Base-by-base conservation (phyloP, 2,113 vertebrate genomes). In the Peromyscus maniculatus region DNA sequence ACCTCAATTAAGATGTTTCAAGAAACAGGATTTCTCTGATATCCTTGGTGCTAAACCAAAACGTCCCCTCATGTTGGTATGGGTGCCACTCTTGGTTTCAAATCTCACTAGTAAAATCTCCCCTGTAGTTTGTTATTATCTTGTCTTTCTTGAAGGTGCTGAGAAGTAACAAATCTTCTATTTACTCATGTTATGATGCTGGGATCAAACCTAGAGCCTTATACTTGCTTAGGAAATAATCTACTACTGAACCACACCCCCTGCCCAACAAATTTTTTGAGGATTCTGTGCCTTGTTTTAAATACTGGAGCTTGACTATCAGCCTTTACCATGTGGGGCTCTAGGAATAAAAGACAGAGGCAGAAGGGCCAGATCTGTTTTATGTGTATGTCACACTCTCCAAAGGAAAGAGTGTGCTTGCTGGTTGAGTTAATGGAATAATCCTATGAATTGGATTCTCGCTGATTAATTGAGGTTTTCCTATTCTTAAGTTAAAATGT, bases 381-480 rank as follows among this genome's bases (percentile, higher is more conserved):
- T 80, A 64, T 91, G 6, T 64, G 92, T 19, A n/a, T 55, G 55
- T 83, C 43, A n/a, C 26, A 86, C 26, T 91, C 69, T 91, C 72
- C 80, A 92, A 87, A 95, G 86, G 79, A 52, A 91, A 92, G 75
- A 74, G 31, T 24, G 57, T n/a, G 24, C 66, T 86, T 92, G 26
- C 84, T 36, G 5, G 11, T 80, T 36, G 75, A 92, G 74, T 92
- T 96, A 93, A 89, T 82, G 52, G n/a, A 95, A 83, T 75, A 93
- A 57, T 93, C 79, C 3, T 33, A 24, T 88, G 55, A 67, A 88
- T 91, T 95, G 91, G 39, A 67, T 95, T 92, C 67, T 89, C 36
- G 80, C 75, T 96, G 16, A 33, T 97, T 97, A 96, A 97, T 93
- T 95, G 92, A 97, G 86, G 91, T 97, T 98, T 97, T 97, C 77